phyloP scores from a whole-genome alignment of 2,888 invertebrate genomes.

The Phanerotoma sp. region DNA sequence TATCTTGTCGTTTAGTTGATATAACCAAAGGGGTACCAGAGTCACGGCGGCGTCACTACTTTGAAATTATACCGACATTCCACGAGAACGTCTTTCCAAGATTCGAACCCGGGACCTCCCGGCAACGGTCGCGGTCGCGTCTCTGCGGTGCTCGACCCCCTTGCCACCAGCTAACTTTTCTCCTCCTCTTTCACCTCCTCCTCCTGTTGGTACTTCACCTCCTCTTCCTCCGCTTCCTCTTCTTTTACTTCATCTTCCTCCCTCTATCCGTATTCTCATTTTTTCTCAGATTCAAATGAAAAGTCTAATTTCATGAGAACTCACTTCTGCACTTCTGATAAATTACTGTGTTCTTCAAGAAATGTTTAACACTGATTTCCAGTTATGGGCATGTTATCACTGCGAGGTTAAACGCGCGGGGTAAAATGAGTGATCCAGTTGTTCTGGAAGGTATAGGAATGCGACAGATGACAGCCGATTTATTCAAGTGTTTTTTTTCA shows the following conservation, averaged over 20 bases:
- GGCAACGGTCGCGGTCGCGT: constrained; percentile 36
- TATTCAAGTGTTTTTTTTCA: no score
- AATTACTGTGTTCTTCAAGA: no score
- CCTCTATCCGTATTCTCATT: background rate
- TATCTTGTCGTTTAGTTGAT: constrained; percentile 22
- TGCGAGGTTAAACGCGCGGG: no score
- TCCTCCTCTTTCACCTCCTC: constrained; percentile 28
- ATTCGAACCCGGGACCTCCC: constrained; percentile 38
- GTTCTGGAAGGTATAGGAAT: no score
- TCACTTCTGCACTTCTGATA: no score
- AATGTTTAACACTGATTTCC: no score
- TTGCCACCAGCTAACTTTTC: constrained; percentile 11
- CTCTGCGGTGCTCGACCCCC: constrained; percentile 27
- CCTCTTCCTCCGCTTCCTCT: constrained; percentile 21
- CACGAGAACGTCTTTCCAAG: constrained; percentile 36
- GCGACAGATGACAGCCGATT: no score
- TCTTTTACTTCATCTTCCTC: background rate
- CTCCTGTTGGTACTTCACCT: constrained; percentile 17
- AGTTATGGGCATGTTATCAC: no score
- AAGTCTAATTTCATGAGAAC: constrained; percentile 1
- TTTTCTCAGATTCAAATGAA: constrained; percentile 4
- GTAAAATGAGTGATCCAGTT: no score
- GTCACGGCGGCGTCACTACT: constrained; percentile 32
- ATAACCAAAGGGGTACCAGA: constrained; percentile 13
- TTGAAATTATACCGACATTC: constrained; percentile 39